These are phyloP conservation scores for Mesitornis unicolor DNA, from an alignment of 2,113 vertebrate genomes.

Conservation along the genomic window DNA sequence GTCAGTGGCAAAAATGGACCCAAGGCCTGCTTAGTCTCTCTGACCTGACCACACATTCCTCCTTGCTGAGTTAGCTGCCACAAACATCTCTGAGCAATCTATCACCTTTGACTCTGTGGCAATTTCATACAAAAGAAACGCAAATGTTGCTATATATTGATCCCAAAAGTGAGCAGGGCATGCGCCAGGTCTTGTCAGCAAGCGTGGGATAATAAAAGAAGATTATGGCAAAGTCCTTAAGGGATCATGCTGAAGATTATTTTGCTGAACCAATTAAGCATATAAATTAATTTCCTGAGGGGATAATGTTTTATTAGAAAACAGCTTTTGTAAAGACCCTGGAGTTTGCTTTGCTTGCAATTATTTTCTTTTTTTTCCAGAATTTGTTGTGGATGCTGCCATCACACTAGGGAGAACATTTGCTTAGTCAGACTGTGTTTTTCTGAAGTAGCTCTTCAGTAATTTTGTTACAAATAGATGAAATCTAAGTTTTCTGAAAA, in stretches of 20 bases:
- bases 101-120: background rate
- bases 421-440: background rate
- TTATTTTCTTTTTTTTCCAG: background rate
- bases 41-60: background rate
- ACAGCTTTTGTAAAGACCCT: background rate
- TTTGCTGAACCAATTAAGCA: constrained; percentile 51
- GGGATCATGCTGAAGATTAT: constrained; percentile 30
- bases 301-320: constrained; percentile 29
- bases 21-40: background rate
- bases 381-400: background rate
- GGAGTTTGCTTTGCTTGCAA: background rate
- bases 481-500: background rate
- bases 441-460: background rate
- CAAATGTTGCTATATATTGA: background rate
- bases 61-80: background rate
- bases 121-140: background rate
- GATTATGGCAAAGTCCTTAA: constrained; percentile 30
- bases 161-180: background rate
- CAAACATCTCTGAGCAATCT: background rate
- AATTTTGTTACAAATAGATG: background rate
- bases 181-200: background rate
- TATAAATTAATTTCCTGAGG: constrained; percentile 34
- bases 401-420: background rate
- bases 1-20: background rate
- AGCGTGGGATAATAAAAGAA: background rate